Base-by-base conservation (phyloP, 2,797 vertebrate species). In the Siniperca obscura region DNA sequence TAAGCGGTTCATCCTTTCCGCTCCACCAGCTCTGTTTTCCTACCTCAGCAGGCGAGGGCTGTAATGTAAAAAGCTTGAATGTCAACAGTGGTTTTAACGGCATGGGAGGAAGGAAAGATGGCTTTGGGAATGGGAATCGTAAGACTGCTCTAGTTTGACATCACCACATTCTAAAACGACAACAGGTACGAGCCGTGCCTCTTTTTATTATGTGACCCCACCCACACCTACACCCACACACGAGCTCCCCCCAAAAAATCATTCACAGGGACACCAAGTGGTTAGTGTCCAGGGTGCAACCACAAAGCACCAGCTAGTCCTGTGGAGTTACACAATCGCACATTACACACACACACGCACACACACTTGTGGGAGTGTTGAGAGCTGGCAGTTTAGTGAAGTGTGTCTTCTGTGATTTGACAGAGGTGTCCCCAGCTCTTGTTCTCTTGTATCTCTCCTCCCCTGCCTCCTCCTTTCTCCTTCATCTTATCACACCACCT, bases 111-210 rank as follows among this genome's bases (percentile, higher is more conserved):
- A 42, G 74, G 68, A 73, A 53, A 82, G 90, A 93, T 89, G 91
- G 91, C 90, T 93, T 93, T 93, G 91, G 91, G 92, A 93, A 68
- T 81, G 74, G 87, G 89, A 88, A 86, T 81, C 21, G 36, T 87
- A 93, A 91, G 87, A 95, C 94, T 93, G 92, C 91, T 94, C 94
- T 94, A 95, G 84, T 90, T 93, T 81, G 85, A 94, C 89, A 91
- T 92, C 89, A 93, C 90, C 93, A 95, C 93, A 84, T 91, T 93
- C 92, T 95, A 95, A 93, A 90, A 94, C 87, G 70, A 94, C 93
- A 91, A 94, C 90, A 93, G 92, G 91, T 89, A 95, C 73, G 86
- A 93, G 92, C 89, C 40, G 90, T 91, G 93, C 90, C 91, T 92
- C 83, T 86, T 90, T 84, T 89, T 90, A 88, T 87, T 75, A 87